Evolutionary conservation across 2,113 vertebrate species (phyloP), one percentile per base, ranked within the genome.

Genomic region (Sarotherodon lohbergeri): DNA sequence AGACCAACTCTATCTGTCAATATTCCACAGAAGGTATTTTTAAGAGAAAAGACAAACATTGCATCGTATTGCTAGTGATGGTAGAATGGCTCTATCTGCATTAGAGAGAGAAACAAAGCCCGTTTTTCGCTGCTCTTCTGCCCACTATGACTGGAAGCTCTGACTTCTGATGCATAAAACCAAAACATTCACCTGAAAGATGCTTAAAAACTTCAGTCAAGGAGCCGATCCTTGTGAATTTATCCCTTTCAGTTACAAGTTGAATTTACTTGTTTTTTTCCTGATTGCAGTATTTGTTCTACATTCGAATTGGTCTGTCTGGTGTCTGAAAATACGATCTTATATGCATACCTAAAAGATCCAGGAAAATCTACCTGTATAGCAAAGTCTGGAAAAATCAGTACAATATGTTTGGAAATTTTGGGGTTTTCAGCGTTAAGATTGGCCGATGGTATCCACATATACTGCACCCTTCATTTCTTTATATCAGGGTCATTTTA

Each of bases 41-140:
- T 68, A 68, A 68, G 63, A 39, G 4, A 66, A 22, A 68, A 41
- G 10, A 68, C 63, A 39, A 39, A 68, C 19, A 41, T 4, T 22
- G 34, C 19, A 39, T 39, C 7, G 4, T 50, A 17, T 50, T 8
- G 48, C 48, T 50, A 17, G 48, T 8, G 48, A 50, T 19, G 48
- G 6, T 4, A 2, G 48, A 4, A 9, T 9, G 16, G 6, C 63
- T 68, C 34, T 68, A 4, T 39, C 34, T 39, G 10, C 39, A 41
- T 41, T 43, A 14, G 63, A 22, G 63, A 5, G 36, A 3, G 0
- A 71, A 71, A 0, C 12, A 41, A 71, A 9, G 11, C 36, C 11
- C 14, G n/a, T 41, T 9, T 71, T 41, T 22, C 6, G 7, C 34
- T 7, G 34, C 34, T 39, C 10, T 68, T 39, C 34, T 63, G 59